Conservation (phyloP, 2,113 vertebrate genomes). For the Ceratotherium simum region DNA sequence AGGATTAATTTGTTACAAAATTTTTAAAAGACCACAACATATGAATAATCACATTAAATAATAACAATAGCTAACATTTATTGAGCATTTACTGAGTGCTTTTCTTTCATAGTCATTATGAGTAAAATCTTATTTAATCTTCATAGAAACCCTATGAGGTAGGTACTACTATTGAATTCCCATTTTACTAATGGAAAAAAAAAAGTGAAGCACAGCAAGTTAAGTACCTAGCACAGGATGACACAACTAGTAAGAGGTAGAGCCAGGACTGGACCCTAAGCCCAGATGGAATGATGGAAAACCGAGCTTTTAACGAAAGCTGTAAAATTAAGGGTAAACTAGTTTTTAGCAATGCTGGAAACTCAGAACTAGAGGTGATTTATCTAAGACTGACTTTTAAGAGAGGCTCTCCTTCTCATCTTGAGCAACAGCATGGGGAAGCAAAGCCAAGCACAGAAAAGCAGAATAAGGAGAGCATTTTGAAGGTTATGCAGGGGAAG, state of each 20-base stretch:
- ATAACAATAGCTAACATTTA: neutral
- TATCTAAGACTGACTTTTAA: neutral
- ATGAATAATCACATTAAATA: neutral
- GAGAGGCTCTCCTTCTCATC: neutral
- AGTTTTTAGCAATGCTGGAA: neutral
- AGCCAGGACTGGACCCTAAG: neutral
- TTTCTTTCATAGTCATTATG: neutral
- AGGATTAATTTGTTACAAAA: neutral
- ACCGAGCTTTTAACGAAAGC: neutral
- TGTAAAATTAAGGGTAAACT: neutral
- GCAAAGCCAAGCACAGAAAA: neutral
- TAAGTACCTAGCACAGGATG: neutral
- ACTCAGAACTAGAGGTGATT: neutral
- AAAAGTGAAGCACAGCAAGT: neutral
- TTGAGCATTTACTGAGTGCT: neutral
- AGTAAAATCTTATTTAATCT: neutral
- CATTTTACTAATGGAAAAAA: neutral
- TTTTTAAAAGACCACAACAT: neutral
- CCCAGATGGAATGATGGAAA: neutral
- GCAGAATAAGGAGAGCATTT: neutral
- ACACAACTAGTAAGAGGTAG: neutral
- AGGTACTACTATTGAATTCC: neutral
- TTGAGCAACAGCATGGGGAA: neutral
- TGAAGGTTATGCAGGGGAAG: neutral
- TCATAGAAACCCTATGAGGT: neutral